A percentile compares a stretch with the other conserved stretches of the same genome.
phyloP scores from a whole-genome alignment of 2,888 invertebrate genomes.

The Nowickia ferox region DNA sequence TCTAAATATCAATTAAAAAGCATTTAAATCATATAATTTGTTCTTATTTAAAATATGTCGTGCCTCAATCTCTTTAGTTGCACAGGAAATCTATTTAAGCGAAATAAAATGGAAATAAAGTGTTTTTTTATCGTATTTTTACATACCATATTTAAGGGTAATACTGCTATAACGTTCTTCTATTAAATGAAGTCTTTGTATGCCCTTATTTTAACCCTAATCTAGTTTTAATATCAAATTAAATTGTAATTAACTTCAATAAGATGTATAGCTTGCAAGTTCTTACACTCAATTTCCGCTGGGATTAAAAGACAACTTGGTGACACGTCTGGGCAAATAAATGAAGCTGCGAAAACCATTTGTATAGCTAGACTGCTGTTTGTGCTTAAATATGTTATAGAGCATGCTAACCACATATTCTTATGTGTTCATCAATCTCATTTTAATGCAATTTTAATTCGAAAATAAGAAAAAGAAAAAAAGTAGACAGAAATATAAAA shows the following conservation, averaged over 20 bases:
- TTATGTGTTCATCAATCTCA: not conserved
- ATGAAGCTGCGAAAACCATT: not conserved
- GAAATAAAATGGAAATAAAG: no score
- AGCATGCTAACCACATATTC: conserved; percentile 13
- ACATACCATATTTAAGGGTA: no score
- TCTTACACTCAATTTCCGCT: not conserved
- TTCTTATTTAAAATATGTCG: no score
- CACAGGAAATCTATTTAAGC: no score
- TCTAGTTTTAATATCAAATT: not conserved
- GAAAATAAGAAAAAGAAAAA: not conserved
- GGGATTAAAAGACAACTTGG: not conserved
- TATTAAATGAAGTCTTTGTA: not conserved
- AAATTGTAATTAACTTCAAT: not conserved
- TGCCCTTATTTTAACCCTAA: not conserved
- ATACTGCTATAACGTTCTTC: not conserved
- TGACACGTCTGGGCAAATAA: not conserved
- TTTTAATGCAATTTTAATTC: conserved; percentile 7
- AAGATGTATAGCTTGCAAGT: not conserved
- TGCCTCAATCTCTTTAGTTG: no score
- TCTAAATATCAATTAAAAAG: no score
- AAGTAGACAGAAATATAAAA: not conserved
- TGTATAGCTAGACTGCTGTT: not conserved
- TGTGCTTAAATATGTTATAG: not conserved
- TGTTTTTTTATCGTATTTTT: no score
- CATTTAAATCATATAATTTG: no score